Conservation (phyloP, 2,113 vertebrate genomes). For the Rhea americana region DNA sequence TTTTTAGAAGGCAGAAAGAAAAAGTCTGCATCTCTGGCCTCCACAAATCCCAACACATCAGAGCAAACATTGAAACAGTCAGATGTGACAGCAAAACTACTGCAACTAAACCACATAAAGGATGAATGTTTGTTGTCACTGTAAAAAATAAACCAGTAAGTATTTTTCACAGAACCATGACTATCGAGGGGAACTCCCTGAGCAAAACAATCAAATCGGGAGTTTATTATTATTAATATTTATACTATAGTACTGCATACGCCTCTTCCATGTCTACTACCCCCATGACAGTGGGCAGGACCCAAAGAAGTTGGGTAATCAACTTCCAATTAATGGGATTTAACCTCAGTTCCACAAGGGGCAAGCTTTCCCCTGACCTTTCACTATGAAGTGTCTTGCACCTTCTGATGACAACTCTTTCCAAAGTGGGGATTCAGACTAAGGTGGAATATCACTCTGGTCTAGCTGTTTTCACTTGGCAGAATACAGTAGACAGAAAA, state of each 20-base stretch:
- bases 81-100: not conserved
- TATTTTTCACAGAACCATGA: not conserved
- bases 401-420: not conserved
- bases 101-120: not conserved
- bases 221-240: not conserved
- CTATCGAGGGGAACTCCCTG: not conserved
- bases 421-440: not conserved
- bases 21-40: not conserved
- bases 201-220: not conserved
- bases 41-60: not conserved
- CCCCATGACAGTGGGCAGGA: rapidly evolving
- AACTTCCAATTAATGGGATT: not conserved
- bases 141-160: not conserved
- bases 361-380: not conserved
- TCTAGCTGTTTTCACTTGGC: not conserved
- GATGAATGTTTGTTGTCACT: not conserved
- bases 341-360: not conserved
- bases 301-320: not conserved
- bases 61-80: not conserved
- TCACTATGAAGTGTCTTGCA: not conserved
- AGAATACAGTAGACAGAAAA: not conserved
- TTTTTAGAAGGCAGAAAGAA: not conserved
- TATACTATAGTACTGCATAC: not conserved
- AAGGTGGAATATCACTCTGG: not conserved
- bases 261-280: not conserved